Evolutionary conservation across 2,797 vertebrate species (phyloP).

Genomic region (Sebastolobus altivelis): DNA sequence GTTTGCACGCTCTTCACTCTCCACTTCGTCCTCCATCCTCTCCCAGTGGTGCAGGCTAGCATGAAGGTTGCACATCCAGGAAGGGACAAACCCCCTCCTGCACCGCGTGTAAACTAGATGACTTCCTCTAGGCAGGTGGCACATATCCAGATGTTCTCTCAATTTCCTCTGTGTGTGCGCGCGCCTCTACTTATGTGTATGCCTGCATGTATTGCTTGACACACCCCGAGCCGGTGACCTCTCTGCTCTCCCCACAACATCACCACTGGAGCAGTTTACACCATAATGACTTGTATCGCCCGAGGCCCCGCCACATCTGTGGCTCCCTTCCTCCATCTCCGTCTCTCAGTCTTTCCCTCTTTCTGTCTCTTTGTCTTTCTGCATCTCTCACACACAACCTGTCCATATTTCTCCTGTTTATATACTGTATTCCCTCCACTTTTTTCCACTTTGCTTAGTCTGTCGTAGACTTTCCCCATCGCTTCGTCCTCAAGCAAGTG

Average conservation of each 20-base stretch:
- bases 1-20: conserved; percentile 83
- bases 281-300: conserved; percentile 88
- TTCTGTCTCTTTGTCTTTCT: conserved; percentile 57
- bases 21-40: conserved; percentile 76
- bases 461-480: conserved; percentile 30
- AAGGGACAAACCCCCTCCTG: conserved; percentile 77
- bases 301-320: conserved; percentile 85
- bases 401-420: conserved; percentile 38
- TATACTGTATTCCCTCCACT: conserved; percentile 64
- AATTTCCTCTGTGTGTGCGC: conserved; percentile 73
- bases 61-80: conserved; percentile 83
- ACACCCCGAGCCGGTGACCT: conserved; percentile 76
- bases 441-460: conserved; percentile 56
- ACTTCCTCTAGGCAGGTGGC: conserved; percentile 86
- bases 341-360: conserved; percentile 72
- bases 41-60: conserved; percentile 78
- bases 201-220: conserved; percentile 71
- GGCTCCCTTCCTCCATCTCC: conserved; percentile 77
- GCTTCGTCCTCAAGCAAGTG: conserved; percentile 27
- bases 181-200: conserved; percentile 51
- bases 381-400: conserved; percentile 35
- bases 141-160: conserved; percentile 84
- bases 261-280: conserved; percentile 83
- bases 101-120: conserved; percentile 83
- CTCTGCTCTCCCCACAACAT: conserved; percentile 75